Conservation (phyloP, 2,797 vertebrate species). For the Argyrosomus regius region DNA sequence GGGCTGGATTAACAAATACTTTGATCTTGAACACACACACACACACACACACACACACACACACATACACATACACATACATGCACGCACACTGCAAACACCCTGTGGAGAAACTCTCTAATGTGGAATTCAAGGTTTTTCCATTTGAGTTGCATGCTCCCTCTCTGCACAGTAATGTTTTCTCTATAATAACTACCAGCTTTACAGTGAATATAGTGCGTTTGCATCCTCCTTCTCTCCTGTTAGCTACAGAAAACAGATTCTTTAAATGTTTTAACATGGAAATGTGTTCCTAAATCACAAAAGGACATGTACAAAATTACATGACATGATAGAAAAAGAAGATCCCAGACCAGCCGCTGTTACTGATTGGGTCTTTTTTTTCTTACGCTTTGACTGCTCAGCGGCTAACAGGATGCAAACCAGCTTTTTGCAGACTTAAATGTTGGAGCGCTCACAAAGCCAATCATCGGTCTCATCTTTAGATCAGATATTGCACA, state of each 20-base stretch:
- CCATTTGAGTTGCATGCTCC: slow-evolving; percentile 84
- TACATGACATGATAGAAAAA: slow-evolving; percentile 44
- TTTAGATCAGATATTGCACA: slow-evolving; percentile 57
- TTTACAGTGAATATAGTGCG: slow-evolving; percentile 22
- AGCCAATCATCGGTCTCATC: slow-evolving; percentile 22
- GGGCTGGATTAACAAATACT: slow-evolving; percentile 67
- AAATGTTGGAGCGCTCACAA: slow-evolving; percentile 3
- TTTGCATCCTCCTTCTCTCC: slow-evolving; percentile 9
- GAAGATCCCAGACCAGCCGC: slow-evolving; percentile 9
- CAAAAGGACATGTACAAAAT: slow-evolving; percentile 54
- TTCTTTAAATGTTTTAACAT: slow-evolving; percentile 8
- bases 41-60: slow-evolving; percentile 13
- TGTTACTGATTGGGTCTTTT: slow-evolving; percentile 14
- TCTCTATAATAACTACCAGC: neutral
- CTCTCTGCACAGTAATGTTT: slow-evolving; percentile 42
- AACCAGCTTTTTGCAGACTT: slow-evolving; percentile 18
- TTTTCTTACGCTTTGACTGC: slow-evolving; percentile 9
- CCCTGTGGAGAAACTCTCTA: slow-evolving; percentile 14
- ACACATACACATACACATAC: slow-evolving; percentile 5
- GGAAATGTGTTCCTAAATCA: slow-evolving; percentile 56
- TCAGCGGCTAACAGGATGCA: slow-evolving; percentile 16
- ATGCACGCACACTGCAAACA: neutral
- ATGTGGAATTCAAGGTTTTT: slow-evolving; percentile 36
- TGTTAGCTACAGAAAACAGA: slow-evolving; percentile 37
- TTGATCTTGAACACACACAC: slow-evolving; percentile 41